Conservation (phyloP, 1,140 invertebrate species). For the Eurosta solidaginis region DNA sequence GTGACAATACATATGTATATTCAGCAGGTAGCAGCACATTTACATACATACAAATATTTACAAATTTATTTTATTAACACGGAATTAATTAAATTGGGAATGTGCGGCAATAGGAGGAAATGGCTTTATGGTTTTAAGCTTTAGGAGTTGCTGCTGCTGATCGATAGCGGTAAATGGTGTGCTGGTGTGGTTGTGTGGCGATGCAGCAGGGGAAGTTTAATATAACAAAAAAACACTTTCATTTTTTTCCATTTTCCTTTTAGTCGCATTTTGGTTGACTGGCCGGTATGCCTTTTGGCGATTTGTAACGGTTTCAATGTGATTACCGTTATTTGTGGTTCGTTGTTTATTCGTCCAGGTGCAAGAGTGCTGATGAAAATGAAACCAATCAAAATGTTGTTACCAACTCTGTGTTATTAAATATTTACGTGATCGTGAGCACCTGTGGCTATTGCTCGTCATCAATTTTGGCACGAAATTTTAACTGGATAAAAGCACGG, state of each 20-base stretch:
- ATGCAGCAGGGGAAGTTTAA: background rate
- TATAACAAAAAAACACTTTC: background rate
- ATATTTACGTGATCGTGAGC: background rate
- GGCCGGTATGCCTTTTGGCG: background rate
- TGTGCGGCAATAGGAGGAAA: conserved; percentile 6
- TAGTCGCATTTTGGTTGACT: background rate
- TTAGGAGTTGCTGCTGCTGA: background rate
- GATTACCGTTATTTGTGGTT: background rate
- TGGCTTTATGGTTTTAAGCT: background rate
- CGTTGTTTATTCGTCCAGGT: background rate
- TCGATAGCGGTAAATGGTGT: background rate
- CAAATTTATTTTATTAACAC: conserved; percentile 16
- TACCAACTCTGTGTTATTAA: conserved; percentile 5
- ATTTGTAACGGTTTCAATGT: conserved; percentile 7
- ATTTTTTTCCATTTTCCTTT: conserved; percentile 11
- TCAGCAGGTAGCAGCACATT: background rate
- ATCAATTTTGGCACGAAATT: background rate
- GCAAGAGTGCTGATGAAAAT: background rate
- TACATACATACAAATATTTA: background rate
- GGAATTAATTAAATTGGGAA: conserved; percentile 25
- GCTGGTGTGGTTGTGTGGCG: too few species aligned
- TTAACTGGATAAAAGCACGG: too few species aligned
- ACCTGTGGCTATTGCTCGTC: background rate
- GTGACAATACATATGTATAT: background rate
- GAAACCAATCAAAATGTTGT: conserved; percentile 9